Percentiles rank a stretch among this genome's conserved stretches.
phyloP scores from a whole-genome alignment of 2,113 vertebrate species.

The Leucopsar rothschildi region DNA sequence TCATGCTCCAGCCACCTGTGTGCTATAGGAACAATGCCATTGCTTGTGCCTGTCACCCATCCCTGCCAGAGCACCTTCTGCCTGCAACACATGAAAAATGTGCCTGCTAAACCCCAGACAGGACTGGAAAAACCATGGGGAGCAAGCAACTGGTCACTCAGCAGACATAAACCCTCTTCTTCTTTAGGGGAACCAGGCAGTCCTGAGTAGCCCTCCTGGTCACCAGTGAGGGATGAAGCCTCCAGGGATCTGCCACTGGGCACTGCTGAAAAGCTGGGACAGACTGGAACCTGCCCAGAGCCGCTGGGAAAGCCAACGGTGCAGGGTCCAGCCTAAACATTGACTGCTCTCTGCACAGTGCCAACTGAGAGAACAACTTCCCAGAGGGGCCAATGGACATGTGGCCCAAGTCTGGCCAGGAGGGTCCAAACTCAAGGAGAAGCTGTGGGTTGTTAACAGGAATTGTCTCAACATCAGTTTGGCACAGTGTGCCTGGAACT shows the following conservation, averaged over 20 bases:
- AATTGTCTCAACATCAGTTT: background rate
- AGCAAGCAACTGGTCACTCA: background rate
- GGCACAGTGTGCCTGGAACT: background rate
- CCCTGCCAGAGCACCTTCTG: background rate
- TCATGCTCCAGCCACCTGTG: background rate
- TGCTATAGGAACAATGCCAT: background rate
- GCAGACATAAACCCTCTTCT: background rate
- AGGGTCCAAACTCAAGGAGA: background rate
- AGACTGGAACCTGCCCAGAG: background rate
- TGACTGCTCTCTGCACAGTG: fast-evolving
- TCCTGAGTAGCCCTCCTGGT: fast-evolving
- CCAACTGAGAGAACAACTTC: fast-evolving
- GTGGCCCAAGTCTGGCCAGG: fast-evolving
- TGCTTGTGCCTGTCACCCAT: background rate
- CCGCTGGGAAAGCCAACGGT: fast-evolving
- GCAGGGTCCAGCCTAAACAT: background rate
- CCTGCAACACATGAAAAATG: fast-evolving
- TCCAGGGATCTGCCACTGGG: background rate
- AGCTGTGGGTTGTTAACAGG: background rate
- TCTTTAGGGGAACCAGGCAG: background rate
- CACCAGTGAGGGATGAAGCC: background rate
- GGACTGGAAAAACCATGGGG: background rate
- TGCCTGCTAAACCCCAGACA: background rate
- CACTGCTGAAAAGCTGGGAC: background rate
- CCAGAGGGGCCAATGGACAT: background rate